Base-by-base conservation (phyloP, 2,113 vertebrate genomes). In the Xiphorhynchus elegans region DNA sequence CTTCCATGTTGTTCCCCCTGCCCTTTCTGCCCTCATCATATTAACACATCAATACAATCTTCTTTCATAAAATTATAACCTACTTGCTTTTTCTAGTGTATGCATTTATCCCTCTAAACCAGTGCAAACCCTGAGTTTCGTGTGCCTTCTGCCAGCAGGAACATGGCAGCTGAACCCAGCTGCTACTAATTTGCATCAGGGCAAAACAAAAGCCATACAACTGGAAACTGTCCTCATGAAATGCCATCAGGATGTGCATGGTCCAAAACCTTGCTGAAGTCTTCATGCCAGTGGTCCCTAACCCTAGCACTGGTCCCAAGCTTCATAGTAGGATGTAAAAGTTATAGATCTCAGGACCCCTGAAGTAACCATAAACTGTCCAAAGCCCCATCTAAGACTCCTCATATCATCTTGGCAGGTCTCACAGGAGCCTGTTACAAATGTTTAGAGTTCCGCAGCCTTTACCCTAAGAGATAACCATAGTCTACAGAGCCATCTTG, bases 191-290 rank as follows among this genome's bases (percentile, higher is more conserved):
- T 42, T 29, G 17, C 9, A 31, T 13, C 1, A 0, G 37, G 52
- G 23, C 37, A 72, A 83, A 79, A 53, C 2, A 0, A 31, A 70
- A 75, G 31, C 31, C n/a, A 3, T 53, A 24, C 5, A 31, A 25
- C 23, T 89, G 67, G 33, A 85, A 76, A 25, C 10, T 55, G 10
- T 40, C 7, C 33, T 55, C 26, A 5, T 35, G 10, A 11, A 56
- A 49, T 63, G 23, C 4, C 35, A 31, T 29, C 0, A 0, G n/a
- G 42, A 14, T 88, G 29, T 67, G 33, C 7, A 39, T 0, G 6
- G 31, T 47, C 35, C 55, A 72, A 89, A 76, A 68, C 17, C 29
- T 80, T 20, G 16, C 2, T 83, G 35, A 63, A 76, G 10, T 39
- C 53, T 79, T 68, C 15, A 20, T 16, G 1, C 9, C 24, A 68